These are phyloP conservation scores for Amphimedon queenslandica DNA, from an alignment of 37 sponge, comb jelly and placozoan genomes.

Conservation along the genomic window DNA sequence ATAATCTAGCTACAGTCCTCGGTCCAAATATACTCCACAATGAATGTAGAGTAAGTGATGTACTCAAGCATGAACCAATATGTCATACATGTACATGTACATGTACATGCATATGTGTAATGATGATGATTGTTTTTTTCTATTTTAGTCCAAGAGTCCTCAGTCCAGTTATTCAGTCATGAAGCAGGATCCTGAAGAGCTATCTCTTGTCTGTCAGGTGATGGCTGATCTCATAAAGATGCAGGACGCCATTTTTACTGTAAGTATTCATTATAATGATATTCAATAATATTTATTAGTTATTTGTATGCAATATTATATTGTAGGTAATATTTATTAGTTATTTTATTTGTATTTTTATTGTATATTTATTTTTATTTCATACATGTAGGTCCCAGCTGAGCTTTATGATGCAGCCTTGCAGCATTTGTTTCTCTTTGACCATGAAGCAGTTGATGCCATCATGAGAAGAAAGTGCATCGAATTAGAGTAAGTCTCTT, in stretches of 20 bases:
- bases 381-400: constrained; percentile 49
- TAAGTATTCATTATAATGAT: constrained; percentile 40
- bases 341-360: too few relatives aligned
- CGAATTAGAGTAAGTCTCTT: constrained; percentile 35
- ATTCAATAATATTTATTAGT: too few relatives aligned
- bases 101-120: neutral
- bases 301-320: too few relatives aligned
- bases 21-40: constrained; percentile 90
- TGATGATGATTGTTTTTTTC: neutral
- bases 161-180: constrained; percentile 6
- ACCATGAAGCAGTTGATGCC: constrained; percentile 61
- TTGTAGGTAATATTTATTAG: too few relatives aligned
- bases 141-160: constrained; percentile 13
- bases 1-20: constrained; percentile 70
- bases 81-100: neutral
- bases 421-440: constrained; percentile 29
- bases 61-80: neutral
- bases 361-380: too few relatives aligned
- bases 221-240: constrained; percentile 73
- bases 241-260: constrained; percentile 59
- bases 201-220: constrained; percentile 47
- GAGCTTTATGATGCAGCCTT: constrained; percentile 47
- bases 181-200: constrained; percentile 66
- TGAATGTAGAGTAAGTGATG: constrained; percentile 28
- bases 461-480: constrained; percentile 55